phyloP scores from a whole-genome alignment of 1,140 invertebrate genomes.

The Drosophila tsacasi region DNA sequence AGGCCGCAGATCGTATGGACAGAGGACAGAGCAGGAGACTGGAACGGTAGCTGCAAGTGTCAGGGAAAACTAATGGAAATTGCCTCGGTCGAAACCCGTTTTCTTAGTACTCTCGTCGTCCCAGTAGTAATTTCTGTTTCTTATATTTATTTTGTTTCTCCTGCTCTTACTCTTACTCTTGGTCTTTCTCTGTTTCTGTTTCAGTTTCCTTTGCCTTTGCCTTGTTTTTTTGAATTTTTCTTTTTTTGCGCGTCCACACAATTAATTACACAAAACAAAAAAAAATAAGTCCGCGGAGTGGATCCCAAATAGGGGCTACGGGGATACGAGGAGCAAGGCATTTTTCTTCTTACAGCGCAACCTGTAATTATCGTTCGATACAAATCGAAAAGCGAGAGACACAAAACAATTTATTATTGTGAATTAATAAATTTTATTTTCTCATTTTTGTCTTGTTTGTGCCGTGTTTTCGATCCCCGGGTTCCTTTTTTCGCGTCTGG shows the following conservation, averaged over 20 bases:
- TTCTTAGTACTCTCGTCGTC: constrained; percentile 2
- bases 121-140: constrained; percentile 36
- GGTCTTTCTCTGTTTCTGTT: constrained; percentile 7
- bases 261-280: constrained; percentile 67
- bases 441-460: constrained; percentile 17
- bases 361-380: constrained; percentile 80
- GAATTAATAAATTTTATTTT: constrained; percentile 80
- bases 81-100: constrained; percentile 28
- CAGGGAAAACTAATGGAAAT: constrained; percentile 55
- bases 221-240: constrained; percentile 3
- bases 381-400: constrained; percentile 79
- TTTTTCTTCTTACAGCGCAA: constrained; percentile 73
- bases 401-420: constrained; percentile 79
- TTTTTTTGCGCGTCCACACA: constrained; percentile 49
- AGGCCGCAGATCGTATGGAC: neutral
- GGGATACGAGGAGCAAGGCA: constrained; percentile 30
- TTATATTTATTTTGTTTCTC: constrained; percentile 10
- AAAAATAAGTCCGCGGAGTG: constrained; percentile 33
- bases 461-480: neutral
- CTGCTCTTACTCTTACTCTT: neutral
- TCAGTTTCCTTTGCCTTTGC: constrained; percentile 9
- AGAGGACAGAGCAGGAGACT: no score
- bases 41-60: constrained; percentile 44
- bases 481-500: neutral
- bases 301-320: neutral